Percentiles rank a stretch among this genome's conserved stretches.
phyloP scores from a whole-genome alignment of 2,113 vertebrate species.

The Bolborhynchus lineola region DNA sequence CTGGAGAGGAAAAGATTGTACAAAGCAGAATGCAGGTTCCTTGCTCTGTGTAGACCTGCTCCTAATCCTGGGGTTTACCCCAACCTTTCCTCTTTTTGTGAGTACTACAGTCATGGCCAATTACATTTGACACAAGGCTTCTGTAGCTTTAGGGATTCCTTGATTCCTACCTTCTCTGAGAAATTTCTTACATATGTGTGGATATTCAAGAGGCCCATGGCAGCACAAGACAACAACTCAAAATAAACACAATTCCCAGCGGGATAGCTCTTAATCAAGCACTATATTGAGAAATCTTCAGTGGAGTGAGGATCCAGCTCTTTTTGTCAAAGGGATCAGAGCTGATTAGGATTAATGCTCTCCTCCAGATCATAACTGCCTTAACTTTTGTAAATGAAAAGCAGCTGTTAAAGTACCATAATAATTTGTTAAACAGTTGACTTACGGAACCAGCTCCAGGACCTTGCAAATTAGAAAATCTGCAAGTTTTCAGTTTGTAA shows the following conservation, averaged over 20 bases:
- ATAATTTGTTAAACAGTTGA: neutral
- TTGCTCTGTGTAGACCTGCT: fast-evolving
- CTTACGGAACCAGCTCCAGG: neutral
- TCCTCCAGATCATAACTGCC: neutral
- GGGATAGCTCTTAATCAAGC: neutral
- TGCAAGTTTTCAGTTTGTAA: neutral
- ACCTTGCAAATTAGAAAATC: neutral
- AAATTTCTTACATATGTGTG: neutral
- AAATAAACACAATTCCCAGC: neutral
- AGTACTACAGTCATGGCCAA: neutral
- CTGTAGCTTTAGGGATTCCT: neutral
- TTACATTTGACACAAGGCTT: neutral
- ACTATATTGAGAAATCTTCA: neutral
- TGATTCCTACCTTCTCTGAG: neutral
- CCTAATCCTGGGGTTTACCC: neutral
- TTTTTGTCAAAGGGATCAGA: neutral
- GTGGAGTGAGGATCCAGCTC: neutral
- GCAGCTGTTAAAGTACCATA: neutral
- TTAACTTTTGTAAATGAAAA: neutral
- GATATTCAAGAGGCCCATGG: neutral
- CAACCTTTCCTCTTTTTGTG: neutral
- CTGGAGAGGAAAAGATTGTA: neutral
- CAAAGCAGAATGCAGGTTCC: neutral
- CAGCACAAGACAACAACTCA: neutral
- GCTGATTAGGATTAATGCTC: neutral